Evolutionary conservation across 2,113 vertebrate species (phyloP).

Genomic region (Trematomus loennbergii): DNA sequence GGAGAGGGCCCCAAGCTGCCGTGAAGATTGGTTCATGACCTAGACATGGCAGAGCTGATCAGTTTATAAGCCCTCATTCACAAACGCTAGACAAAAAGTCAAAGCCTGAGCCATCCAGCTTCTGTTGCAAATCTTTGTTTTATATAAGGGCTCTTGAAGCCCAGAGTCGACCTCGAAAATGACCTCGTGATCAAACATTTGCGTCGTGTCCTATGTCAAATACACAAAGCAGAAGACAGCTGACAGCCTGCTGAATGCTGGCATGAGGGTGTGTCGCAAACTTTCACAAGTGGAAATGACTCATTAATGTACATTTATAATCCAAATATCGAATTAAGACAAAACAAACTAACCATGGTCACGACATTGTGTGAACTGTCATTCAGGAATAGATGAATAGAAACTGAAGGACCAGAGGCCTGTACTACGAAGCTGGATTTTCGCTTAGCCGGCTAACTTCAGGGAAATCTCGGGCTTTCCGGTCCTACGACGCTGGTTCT

Average conservation of each 20-base stretch:
- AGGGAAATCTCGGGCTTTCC: too few relatives aligned
- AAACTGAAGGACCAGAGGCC: background rate
- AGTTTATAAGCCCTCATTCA: conserved; percentile 37
- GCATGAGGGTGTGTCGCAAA: background rate
- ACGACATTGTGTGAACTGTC: background rate
- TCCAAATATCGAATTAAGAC: background rate
- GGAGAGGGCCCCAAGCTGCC: conserved; percentile 34
- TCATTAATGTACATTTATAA: conserved; percentile 20
- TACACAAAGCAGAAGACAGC: conserved; percentile 16
- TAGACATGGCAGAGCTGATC: conserved; percentile 47
- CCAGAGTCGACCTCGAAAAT: conserved; percentile 14
- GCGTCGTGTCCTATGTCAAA: conserved; percentile 10
- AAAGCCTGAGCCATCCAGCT: background rate
- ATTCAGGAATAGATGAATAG: background rate
- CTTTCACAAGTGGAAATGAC: background rate
- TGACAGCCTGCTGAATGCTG: background rate
- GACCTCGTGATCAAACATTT: conserved; percentile 34
- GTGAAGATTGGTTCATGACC: conserved; percentile 61
- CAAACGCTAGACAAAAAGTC: conserved; percentile 25
- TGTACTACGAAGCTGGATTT: too few relatives aligned
- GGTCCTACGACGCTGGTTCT: too few relatives aligned
- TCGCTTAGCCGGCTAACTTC: too few relatives aligned
- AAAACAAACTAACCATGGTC: background rate
- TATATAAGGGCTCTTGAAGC: conserved; percentile 4
- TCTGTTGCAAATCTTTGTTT: conserved; percentile 35